These are phyloP conservation scores for Troides helena DNA, from an alignment of 2,888 invertebrate species.

Conservation along the genomic window DNA sequence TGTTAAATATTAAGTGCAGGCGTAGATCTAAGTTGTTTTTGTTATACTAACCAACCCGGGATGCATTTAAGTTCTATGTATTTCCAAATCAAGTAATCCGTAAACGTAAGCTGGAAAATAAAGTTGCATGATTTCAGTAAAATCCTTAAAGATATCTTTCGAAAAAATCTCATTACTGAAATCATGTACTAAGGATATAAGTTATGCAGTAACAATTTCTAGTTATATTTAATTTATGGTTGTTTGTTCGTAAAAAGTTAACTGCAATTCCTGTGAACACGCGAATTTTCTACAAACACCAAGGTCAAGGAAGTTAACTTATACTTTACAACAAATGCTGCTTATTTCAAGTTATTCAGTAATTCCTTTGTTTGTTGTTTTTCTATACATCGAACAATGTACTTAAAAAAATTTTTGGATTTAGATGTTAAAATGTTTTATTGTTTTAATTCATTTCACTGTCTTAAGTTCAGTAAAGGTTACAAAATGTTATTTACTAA, in stretches of 20 bases:
- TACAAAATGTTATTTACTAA: background rate
- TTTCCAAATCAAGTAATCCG: too few relatives aligned
- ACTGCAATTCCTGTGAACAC: slow-evolving; percentile 19
- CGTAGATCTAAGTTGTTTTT: too few relatives aligned
- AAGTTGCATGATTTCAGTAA: too few relatives aligned
- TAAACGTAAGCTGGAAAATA: too few relatives aligned
- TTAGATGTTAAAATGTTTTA: background rate
- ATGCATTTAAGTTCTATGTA: too few relatives aligned
- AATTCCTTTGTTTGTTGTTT: background rate
- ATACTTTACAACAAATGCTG: background rate
- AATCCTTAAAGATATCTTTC: too few relatives aligned
- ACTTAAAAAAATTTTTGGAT: too few relatives aligned
- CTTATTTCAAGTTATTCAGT: background rate
- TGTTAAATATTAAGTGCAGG: too few relatives aligned
- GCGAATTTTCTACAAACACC: slow-evolving; percentile 17
- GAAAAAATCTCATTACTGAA: background rate
- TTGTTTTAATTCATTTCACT: background rate
- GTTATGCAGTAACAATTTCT: background rate
- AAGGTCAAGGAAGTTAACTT: slow-evolving; percentile 19
- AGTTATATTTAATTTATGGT: slow-evolving; percentile 7
- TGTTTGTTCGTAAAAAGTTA: slow-evolving; percentile 11
- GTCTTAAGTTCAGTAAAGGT: background rate
- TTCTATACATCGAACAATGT: background rate
- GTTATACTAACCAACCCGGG: too few relatives aligned
- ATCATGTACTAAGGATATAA: background rate